A percentile compares a stretch with the other conserved stretches of the same genome.
These are phyloP conservation scores for Zaprionus africanus DNA, from an alignment of 1,140 invertebrate genomes.

Conservation along the genomic window DNA sequence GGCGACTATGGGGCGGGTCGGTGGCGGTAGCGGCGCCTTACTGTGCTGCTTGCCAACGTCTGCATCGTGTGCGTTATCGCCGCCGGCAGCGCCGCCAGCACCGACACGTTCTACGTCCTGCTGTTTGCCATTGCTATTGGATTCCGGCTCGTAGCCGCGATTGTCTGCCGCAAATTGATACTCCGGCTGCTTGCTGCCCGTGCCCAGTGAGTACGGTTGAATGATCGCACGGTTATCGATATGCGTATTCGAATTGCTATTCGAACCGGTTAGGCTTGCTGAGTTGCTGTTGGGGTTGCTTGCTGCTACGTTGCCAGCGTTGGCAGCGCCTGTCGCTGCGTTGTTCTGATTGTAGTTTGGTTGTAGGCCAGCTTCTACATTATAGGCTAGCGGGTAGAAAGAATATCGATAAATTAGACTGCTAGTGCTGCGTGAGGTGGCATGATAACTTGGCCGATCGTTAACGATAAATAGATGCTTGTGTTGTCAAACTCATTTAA, in stretches of 20 bases:
- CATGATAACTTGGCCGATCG: too few relatives aligned
- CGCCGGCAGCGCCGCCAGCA: constrained; percentile 67
- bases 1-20: constrained; percentile 87
- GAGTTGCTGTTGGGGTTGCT: constrained; percentile 56
- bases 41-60: constrained; percentile 32
- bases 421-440: too few relatives aligned
- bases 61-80: constrained; percentile 57
- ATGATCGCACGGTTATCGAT: constrained; percentile 81
- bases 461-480: too few relatives aligned
- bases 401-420: too few relatives aligned
- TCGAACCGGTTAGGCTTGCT: constrained; percentile 48
- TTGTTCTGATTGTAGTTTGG: constrained; percentile 89
- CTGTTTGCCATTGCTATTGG: constrained; percentile 66
- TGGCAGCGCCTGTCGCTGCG: constrained; percentile 35
- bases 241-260: constrained; percentile 42
- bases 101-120: constrained; percentile 81
- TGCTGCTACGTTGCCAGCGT: constrained; percentile 64
- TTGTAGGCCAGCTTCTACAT: constrained; percentile 89
- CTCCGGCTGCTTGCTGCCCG: constrained; percentile 67
- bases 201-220: constrained; percentile 75
- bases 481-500: too few relatives aligned
- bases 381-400: constrained; percentile 58
- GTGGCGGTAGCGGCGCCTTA: constrained; percentile 72
- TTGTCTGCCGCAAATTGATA: constrained; percentile 80
- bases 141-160: constrained; percentile 73